Conservation (phyloP, 2,797 vertebrate species). For the Iguana delicatissima region DNA sequence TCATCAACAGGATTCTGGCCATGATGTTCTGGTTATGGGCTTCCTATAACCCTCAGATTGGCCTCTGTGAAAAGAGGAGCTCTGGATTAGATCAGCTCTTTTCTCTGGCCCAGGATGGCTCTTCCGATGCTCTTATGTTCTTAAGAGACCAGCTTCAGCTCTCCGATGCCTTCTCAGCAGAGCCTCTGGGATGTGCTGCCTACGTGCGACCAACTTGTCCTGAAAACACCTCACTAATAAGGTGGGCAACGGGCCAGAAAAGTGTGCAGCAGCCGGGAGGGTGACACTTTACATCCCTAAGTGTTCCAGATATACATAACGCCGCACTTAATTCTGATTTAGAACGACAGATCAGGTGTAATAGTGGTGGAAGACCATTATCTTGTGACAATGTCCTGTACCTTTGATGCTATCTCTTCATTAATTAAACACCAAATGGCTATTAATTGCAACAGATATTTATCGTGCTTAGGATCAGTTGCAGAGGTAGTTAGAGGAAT, state of each 20-base stretch:
- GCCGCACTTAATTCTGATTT: slow-evolving; percentile 62
- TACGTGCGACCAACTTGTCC: neutral
- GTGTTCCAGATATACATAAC: slow-evolving; percentile 62
- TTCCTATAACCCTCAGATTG: neutral
- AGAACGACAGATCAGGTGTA: slow-evolving; percentile 57
- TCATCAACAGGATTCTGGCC: too few relatives aligned
- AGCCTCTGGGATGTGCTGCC: slow-evolving; percentile 22
- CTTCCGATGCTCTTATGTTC: neutral
- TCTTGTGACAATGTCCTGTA: slow-evolving; percentile 67
- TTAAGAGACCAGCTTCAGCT: slow-evolving; percentile 30
- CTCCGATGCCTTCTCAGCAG: slow-evolving; percentile 34
- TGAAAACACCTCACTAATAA: slow-evolving; percentile 57
- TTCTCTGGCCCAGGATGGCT: neutral
- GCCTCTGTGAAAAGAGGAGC: neutral
- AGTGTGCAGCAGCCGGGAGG: slow-evolving; percentile 15
- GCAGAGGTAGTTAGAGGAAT: slow-evolving; percentile 47
- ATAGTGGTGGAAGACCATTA: slow-evolving; percentile 70
- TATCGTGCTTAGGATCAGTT: slow-evolving; percentile 20
- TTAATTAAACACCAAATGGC: slow-evolving; percentile 73
- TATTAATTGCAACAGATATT: slow-evolving; percentile 58
- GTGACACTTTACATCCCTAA: slow-evolving; percentile 35
- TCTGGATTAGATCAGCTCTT: neutral
- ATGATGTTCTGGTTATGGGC: neutral
- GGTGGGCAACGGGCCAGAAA: slow-evolving; percentile 62
- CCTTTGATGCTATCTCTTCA: slow-evolving; percentile 60